Conservation (phyloP, 2,113 vertebrate genomes). For the Dipodomys ordii region DNA sequence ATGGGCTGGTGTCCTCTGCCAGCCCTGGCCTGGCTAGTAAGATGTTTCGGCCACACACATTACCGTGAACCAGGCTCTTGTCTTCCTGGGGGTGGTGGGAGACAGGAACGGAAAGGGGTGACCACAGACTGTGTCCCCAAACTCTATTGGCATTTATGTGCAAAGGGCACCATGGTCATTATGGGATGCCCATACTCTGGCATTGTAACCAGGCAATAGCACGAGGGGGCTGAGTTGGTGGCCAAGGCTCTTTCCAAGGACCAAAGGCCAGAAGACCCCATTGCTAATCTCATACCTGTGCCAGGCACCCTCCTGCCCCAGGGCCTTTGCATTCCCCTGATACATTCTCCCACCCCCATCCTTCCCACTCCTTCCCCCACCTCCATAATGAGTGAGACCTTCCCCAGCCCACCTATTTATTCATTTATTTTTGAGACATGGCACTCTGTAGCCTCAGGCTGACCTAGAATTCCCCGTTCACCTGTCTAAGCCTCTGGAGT, state of each 20-base stretch:
- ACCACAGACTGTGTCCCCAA: no score
- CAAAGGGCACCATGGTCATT: not conserved
- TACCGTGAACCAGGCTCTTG: constrained; percentile 93
- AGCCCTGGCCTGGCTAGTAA: constrained; percentile 92
- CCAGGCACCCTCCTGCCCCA: not conserved
- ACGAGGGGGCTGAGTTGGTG: not conserved
- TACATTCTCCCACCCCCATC: not conserved
- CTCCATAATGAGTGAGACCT: not conserved
- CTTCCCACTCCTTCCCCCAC: not conserved
- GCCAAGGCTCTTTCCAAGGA: not conserved
- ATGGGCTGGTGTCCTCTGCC: constrained; percentile 88
- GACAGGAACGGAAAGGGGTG: not conserved
- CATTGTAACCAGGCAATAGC: not conserved
- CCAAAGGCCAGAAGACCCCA: not conserved
- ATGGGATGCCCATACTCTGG: not conserved
- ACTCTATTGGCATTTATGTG: not conserved
- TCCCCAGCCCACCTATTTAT: not conserved
- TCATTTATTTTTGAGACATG: no score
- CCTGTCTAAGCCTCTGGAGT: no score
- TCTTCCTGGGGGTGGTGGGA: constrained; percentile 88
- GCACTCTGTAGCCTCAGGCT: no score
- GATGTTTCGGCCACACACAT: constrained; percentile 96
- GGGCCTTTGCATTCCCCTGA: not conserved
- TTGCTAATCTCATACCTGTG: not conserved
- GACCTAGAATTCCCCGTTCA: no score